Evolutionary conservation across 2,888 invertebrate genomes (phyloP).

Genomic region (Pheosia gnoma): DNA sequence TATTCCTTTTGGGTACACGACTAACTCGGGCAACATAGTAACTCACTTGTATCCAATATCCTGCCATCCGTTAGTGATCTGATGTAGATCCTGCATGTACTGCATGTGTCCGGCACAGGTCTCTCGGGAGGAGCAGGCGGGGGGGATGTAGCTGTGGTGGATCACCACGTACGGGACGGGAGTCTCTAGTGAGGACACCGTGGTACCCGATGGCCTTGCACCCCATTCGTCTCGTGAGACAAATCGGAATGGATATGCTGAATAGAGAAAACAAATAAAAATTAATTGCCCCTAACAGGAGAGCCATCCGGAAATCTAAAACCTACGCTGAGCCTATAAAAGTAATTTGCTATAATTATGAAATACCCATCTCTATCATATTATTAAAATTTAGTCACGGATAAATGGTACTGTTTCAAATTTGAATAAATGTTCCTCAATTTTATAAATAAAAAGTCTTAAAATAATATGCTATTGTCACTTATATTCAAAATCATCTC

Average conservation of each 20-base stretch:
- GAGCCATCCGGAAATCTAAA: too few relatives aligned
- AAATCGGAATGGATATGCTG: constrained; percentile 34
- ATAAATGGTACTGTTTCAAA: too few relatives aligned
- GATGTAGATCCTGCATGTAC: constrained; percentile 86
- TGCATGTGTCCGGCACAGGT: constrained; percentile 85
- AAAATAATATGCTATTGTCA: too few relatives aligned
- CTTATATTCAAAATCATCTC: too few relatives aligned
- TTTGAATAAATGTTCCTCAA: too few relatives aligned
- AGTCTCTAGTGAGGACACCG: constrained; percentile 69
- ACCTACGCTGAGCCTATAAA: too few relatives aligned
- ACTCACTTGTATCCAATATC: constrained; percentile 86
- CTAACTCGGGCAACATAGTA: neutral
- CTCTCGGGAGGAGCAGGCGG: constrained; percentile 78
- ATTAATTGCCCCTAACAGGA: too few relatives aligned
- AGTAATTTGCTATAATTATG: too few relatives aligned
- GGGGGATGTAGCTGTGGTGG: constrained; percentile 87
- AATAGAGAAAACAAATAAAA: constrained; percentile 3
- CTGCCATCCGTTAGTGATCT: constrained; percentile 83
- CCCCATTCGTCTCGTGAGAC: constrained; percentile 78
- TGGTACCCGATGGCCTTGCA: constrained; percentile 73
- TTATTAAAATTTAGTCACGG: too few relatives aligned
- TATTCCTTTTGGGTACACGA: too few relatives aligned
- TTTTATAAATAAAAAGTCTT: too few relatives aligned
- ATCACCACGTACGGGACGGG: constrained; percentile 87
- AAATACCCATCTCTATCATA: too few relatives aligned